Evolutionary conservation across 1,140 invertebrate species (phyloP).

Genomic region (Pentalonia nigronervosa): DNA sequence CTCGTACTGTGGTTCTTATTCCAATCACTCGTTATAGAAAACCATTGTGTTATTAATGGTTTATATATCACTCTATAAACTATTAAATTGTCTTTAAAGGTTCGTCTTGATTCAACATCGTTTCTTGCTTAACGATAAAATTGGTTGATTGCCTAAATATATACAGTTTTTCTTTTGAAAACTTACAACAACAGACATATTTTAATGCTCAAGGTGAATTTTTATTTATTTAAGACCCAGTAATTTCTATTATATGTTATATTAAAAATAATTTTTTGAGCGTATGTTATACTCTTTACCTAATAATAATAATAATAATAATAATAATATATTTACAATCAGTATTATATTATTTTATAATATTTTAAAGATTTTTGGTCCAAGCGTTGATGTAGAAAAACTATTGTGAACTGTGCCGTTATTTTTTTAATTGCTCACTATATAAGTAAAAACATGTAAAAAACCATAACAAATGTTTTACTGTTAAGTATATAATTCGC

Average conservation of each 20-base stretch:
- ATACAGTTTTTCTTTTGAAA: neutral
- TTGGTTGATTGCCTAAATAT: neutral
- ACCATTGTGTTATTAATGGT: neutral
- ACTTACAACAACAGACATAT: neutral
- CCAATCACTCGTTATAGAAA: neutral
- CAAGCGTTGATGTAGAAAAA: neutral
- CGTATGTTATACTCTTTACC: neutral
- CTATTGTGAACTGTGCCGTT: constrained; percentile 4
- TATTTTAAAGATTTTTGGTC: neutral
- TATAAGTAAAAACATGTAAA: neutral
- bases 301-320: neutral
- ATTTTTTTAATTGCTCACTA: constrained; percentile 6
- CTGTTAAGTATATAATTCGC: constrained; percentile 31
- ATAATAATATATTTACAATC: neutral
- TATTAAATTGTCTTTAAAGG: neutral
- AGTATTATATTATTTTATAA: neutral
- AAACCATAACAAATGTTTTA: constrained; percentile 44
- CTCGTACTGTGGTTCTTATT: neutral
- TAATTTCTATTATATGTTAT: neutral
- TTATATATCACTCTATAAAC: neutral
- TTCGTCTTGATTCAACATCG: neutral
- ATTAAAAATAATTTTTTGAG: neutral
- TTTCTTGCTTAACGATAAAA: neutral
- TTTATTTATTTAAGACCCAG: neutral
- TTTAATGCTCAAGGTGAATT: neutral